Conservation (phyloP, 1,140 invertebrate species). For the Pissodes strobi region DNA sequence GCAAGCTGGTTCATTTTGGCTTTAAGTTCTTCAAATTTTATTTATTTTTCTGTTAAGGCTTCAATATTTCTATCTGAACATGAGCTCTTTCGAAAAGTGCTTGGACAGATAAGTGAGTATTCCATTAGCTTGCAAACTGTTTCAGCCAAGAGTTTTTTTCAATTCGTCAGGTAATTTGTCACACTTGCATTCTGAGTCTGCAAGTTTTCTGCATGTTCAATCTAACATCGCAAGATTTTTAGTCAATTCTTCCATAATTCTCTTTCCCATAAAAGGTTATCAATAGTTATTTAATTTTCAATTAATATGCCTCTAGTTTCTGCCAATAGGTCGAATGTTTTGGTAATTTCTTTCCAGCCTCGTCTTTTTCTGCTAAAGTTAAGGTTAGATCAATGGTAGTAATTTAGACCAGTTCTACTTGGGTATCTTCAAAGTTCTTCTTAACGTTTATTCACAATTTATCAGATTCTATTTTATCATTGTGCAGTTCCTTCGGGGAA, state of each 20-base stretch:
- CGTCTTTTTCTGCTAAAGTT: constrained; percentile 5
- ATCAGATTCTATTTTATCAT: neutral
- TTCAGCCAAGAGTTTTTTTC: constrained; percentile 5
- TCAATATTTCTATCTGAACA: too few species aligned
- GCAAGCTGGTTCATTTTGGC: too few species aligned
- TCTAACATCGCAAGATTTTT: neutral
- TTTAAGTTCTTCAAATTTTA: too few species aligned
- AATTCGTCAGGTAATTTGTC: neutral
- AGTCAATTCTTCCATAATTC: neutral
- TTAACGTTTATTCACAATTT: neutral
- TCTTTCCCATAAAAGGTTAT: constrained; percentile 10
- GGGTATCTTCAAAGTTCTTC: neutral
- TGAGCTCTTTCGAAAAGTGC: neutral
- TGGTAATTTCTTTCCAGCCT: constrained; percentile 7
- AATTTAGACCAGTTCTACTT: neutral
- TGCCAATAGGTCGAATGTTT: constrained; percentile 18
- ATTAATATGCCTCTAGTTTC: neutral
- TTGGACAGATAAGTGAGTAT: too few species aligned
- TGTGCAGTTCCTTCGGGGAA: neutral
- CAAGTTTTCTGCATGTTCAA: constrained; percentile 6
- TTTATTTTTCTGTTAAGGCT: too few species aligned
- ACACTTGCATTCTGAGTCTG: constrained; percentile 1
- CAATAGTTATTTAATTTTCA: neutral
- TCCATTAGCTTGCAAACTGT: neutral
- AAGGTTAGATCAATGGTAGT: neutral